Percentiles rank a stretch among this genome's conserved stretches.
Conservation (phyloP, 92 coral and sea anemone species). For the Siderastrea siderea region DNA sequence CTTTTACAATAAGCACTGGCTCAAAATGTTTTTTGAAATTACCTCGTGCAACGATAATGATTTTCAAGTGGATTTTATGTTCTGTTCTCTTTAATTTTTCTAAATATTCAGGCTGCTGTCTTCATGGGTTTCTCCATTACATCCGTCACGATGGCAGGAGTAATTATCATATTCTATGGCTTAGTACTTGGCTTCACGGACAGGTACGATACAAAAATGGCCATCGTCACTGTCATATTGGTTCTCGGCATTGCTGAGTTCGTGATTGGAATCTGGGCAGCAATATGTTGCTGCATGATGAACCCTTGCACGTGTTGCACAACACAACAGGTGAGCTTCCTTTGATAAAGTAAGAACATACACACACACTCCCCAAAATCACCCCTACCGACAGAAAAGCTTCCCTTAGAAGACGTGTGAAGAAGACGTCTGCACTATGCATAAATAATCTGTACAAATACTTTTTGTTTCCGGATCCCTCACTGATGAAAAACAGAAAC, state of each 20-base stretch:
- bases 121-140: slow-evolving; percentile 41
- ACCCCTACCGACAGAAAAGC: too few relatives aligned
- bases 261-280: slow-evolving; percentile 14
- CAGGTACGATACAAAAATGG: background rate
- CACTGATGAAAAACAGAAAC: too few relatives aligned
- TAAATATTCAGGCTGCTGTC: background rate
- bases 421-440: too few relatives aligned
- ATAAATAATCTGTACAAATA: too few relatives aligned
- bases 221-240: background rate
- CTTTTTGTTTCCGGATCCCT: too few relatives aligned
- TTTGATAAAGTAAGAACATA: too few relatives aligned
- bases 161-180: background rate
- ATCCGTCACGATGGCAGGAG: background rate
- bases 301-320: background rate
- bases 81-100: background rate
- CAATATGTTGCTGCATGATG: slow-evolving; percentile 13
- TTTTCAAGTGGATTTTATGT: background rate
- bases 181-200: too few relatives aligned
- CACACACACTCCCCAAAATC: too few relatives aligned
- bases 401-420: too few relatives aligned
- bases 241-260: background rate
- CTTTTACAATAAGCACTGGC: too few relatives aligned
- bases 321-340: background rate
- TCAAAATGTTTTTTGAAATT: too few relatives aligned
- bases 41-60: too few relatives aligned